Base-by-base conservation (phyloP, 2,888 invertebrate genomes). In the Chouioia cunea region DNA sequence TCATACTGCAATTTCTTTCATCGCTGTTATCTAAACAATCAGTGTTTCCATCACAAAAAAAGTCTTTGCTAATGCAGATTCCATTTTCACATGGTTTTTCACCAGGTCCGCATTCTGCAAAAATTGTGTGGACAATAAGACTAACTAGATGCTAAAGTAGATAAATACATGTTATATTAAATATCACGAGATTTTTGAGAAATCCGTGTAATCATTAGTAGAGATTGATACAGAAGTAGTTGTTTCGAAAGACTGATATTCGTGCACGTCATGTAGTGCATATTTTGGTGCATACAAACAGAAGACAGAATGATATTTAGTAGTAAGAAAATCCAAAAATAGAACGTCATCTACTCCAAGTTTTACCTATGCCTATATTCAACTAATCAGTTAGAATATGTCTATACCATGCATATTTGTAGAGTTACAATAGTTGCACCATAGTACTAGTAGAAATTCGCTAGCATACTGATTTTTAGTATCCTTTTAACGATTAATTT, bases 1-100 rank as follows among this genome's bases (percentile, higher is more conserved):
- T 66, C 84, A 82, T 83, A 90, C 90, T 85, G 85, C 92, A 92
- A 75, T 88, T 81, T 22, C 77, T 78, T 85, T 93, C 93, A 77
- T 93, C 93, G 78, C 90, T 90, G 47, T 86, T 86, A 69, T 88
- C 86, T 14, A 81, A 82, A 77, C 93, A 93, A 78, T 93, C 91
- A n/a, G 77, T 65, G 14, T 87, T 85, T 3, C 86, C 82, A 82
- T 93, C 88, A 82, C 93, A 93, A 71, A 87, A 87, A 71, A 87
- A 87, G 44, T 80, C 78, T 14, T 82, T 82, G 73, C 87, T 87
- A 75, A 92, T 89, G 78, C 91, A 91, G 67, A 86, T 84, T 23
- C 89, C 89, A 77, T 89, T 87, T 73, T 86, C 79, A 81, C 91
- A 91, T 2, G 82, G 83, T 81, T 88, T 89, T 76, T 90, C 87